Evolutionary conservation across 1,140 invertebrate genomes (phyloP).

Genomic region (Anoplophora glabripennis): DNA sequence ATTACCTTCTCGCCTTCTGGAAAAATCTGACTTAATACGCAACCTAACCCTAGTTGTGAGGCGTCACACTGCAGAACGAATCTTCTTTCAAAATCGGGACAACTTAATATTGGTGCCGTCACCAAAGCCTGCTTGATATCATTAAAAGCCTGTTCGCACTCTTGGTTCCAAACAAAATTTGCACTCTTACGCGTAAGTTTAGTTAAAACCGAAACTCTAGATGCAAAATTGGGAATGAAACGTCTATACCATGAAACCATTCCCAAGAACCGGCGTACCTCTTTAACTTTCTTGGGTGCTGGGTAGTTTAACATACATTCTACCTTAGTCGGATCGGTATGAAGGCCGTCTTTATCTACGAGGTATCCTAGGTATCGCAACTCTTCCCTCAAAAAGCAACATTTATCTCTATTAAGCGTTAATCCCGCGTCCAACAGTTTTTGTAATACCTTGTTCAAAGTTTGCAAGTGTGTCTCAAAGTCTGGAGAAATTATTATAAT

Average conservation of each 20-base stretch:
- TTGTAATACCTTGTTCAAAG: constrained; percentile 4
- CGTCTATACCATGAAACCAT: constrained; percentile 12
- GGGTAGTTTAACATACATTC: not conserved
- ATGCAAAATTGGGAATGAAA: constrained; percentile 17
- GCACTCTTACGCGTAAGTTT: constrained; percentile 8
- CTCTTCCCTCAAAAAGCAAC: constrained; percentile 7
- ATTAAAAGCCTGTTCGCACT: constrained; percentile 16
- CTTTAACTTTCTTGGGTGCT: constrained; percentile 5
- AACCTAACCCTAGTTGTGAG: constrained; percentile 32
- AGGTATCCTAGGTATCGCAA: constrained; percentile 14
- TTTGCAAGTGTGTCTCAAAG: constrained; percentile 14
- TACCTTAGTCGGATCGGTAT: constrained; percentile 47
- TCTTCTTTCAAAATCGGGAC: constrained; percentile 17
- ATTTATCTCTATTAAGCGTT: constrained; percentile 18
- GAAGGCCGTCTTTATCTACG: constrained; percentile 37
- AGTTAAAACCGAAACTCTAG: constrained; percentile 10
- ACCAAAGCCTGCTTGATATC: constrained; percentile 14
- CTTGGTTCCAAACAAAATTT: constrained; percentile 11
- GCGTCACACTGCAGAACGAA: constrained; percentile 31
- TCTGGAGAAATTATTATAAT: constrained; percentile 15
- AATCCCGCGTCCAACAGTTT: constrained; percentile 1
- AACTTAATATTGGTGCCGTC: constrained; percentile 15
- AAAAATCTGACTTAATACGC: constrained; percentile 34
- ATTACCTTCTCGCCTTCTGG: constrained; percentile 39
- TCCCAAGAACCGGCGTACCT: not conserved